Conservation (phyloP, 2,113 vertebrate genomes). For the Trichechus manatus region DNA sequence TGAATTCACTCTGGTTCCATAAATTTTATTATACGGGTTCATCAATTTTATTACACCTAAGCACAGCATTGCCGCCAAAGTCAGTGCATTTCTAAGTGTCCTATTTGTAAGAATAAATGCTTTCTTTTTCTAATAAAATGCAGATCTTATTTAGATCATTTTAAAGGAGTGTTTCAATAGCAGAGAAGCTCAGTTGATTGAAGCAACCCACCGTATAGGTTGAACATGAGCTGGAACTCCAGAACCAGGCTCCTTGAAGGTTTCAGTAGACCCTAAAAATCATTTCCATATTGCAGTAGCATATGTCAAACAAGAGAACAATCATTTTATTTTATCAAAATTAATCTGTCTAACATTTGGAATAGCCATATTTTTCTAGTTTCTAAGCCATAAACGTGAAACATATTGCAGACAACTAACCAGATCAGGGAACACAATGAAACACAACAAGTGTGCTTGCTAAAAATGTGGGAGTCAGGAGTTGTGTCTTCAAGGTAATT, state of each 20-base stretch:
- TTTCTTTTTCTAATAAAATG: constrained; percentile 76
- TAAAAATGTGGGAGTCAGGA: background rate
- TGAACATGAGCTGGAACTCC: background rate
- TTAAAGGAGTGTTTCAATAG: background rate
- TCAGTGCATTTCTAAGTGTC: constrained; percentile 72
- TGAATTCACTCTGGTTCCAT: constrained; percentile 89
- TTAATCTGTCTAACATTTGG: constrained; percentile 26
- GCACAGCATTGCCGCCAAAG: constrained; percentile 61
- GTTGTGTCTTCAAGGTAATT: background rate
- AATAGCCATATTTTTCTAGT: background rate
- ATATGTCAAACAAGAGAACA: constrained; percentile 28
- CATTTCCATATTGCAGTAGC: background rate
- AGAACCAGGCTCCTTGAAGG: background rate
- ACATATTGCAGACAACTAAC: background rate
- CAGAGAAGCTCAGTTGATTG: constrained; percentile 17
- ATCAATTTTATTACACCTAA: constrained; percentile 89
- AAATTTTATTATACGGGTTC: constrained; percentile 89
- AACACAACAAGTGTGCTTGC: background rate
- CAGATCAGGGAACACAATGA: background rate
- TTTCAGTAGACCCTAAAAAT: constrained; percentile 33
- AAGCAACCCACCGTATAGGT: background rate
- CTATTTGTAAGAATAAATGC: constrained; percentile 81
- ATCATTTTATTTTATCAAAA: background rate
- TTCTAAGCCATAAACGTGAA: constrained; percentile 35
- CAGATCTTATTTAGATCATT: constrained; percentile 62